Base-by-base conservation (phyloP, 2,113 vertebrate genomes). In the Amia ocellicauda region DNA sequence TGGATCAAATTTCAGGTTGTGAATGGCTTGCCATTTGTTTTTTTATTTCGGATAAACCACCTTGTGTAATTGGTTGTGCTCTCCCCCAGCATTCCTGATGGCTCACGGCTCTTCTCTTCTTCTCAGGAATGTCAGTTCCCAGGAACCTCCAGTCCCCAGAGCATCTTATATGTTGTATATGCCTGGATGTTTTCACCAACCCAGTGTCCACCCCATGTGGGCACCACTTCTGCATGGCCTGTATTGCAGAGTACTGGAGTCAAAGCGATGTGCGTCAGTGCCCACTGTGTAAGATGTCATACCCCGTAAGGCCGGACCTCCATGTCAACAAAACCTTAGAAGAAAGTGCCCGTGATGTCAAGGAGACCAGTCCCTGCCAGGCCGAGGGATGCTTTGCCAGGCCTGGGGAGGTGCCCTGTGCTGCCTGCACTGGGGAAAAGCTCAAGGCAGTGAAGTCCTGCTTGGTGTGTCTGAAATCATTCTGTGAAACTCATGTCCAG, bases 101-200 rank as follows among this genome's bases (percentile, higher is more conserved):
- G n/a, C n/a, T n/a, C n/a, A n/a, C n/a, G n/a, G n/a, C n/a, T n/a
- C n/a, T n/a, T n/a, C n/a, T n/a, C n/a, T n/a, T n/a, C n/a, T 78
- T 73, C 73, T 63, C 14, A 86, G 86, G 81, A 73, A 89, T 90
- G 89, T 85, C 87, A 23, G 73, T 72, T 50, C 27, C 81, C 26
- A 64, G 74, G 58, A 85, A 79, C 28, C 83, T 88, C 74, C 73
- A 89, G 45, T 86, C 83, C 0, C 87, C 89, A 71, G 89, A 90
- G 80, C 87, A 89, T 77, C 86, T 89, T 45, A 83, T 89, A 73
- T 90, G 89, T 79, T 90, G 87, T 76, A 90, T 90, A 79, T 90
- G 89, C 47, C 74, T 90, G 9, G 89, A 90, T 68, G 87, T 90
- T 51, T 90, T 89, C 79, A 89, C 85, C 69, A 85, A 88, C 71